Percentiles rank a stretch among this genome's conserved stretches.
These are phyloP conservation scores for Ophthalmolycus amberensis DNA, from an alignment of 2,113 vertebrate genomes.

Conservation along the genomic window DNA sequence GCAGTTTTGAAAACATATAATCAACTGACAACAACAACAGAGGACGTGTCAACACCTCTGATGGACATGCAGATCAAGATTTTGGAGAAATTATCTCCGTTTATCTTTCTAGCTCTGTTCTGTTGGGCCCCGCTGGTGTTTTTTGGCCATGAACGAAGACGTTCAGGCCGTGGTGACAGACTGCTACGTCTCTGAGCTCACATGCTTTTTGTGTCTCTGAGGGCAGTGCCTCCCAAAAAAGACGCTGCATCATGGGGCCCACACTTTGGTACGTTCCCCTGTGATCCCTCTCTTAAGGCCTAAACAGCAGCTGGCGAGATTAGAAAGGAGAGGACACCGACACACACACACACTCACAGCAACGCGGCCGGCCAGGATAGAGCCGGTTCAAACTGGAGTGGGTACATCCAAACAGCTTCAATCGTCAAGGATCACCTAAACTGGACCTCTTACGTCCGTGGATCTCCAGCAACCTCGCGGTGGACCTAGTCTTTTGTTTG, in stretches of 20 bases:
- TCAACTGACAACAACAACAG: background rate
- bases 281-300: constrained; percentile 90
- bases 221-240: constrained; percentile 93
- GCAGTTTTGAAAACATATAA: background rate
- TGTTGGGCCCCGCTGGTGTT: constrained; percentile 77
- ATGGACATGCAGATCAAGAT: background rate
- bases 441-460: constrained; percentile 9
- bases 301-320: constrained; percentile 81
- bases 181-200: constrained; percentile 86
- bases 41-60: background rate
- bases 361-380: constrained; percentile 17
- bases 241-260: constrained; percentile 90
- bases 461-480: constrained; percentile 21
- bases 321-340: constrained; percentile 79
- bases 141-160: constrained; percentile 86
- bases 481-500: constrained; percentile 24
- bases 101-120: constrained; percentile 25
- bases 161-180: constrained; percentile 75
- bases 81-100: constrained; percentile 14
- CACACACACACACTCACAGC: constrained; percentile 37
- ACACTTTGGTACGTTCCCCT: constrained; percentile 84
- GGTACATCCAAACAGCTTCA: background rate
- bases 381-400: constrained; percentile 47
- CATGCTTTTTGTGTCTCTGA: constrained; percentile 93
- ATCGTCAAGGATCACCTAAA: background rate